These are phyloP conservation scores for Triops longicaudatus DNA, from an alignment of 1,140 invertebrate species.

Conservation along the genomic window DNA sequence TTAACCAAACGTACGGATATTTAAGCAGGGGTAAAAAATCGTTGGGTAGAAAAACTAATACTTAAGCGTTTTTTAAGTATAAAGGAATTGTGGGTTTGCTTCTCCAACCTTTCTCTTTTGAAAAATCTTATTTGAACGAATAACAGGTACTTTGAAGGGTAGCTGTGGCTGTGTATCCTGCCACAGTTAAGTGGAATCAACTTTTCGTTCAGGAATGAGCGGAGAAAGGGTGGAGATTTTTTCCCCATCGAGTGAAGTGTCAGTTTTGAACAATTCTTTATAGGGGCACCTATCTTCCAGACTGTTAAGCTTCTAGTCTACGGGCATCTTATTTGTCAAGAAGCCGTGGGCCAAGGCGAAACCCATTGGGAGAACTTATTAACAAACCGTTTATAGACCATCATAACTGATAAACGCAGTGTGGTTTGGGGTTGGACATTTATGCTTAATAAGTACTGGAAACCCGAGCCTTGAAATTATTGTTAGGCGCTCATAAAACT, in stretches of 20 bases:
- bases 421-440: background rate
- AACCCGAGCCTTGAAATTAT: background rate
- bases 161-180: background rate
- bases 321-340: background rate
- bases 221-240: background rate
- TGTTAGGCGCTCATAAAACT: background rate
- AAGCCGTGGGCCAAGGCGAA: constrained; percentile 5
- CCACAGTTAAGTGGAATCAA: too few species aligned
- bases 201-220: background rate
- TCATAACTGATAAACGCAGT: background rate
- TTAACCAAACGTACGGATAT: background rate
- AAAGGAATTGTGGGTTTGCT: background rate
- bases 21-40: background rate
- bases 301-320: background rate
- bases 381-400: constrained; percentile 12
- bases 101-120: background rate
- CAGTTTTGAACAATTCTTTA: background rate
- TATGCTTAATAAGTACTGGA: constrained; percentile 3
- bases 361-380: background rate
- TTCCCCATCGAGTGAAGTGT: background rate
- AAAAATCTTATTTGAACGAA: background rate
- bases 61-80: background rate
- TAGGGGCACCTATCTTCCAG: background rate
- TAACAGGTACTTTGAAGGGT: background rate
- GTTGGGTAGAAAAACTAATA: background rate